Conservation (phyloP, 2,113 vertebrate species). For the Pristiophorus japonicus region DNA sequence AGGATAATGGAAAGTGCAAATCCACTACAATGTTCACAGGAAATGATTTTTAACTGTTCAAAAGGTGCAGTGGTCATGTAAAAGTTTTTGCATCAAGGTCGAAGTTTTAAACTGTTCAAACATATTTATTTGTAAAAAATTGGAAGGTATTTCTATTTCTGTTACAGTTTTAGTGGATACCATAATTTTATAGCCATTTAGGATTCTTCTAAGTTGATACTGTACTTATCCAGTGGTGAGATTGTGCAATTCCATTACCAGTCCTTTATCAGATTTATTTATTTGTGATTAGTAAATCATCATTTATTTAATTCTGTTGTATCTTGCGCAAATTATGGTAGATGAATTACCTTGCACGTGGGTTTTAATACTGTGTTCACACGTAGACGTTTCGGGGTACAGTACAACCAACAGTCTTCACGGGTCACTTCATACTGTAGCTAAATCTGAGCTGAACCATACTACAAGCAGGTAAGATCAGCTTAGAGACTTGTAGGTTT, state of each 20-base stretch:
- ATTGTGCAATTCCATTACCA: neutral
- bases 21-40: neutral
- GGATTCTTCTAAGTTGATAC: neutral
- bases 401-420: conserved; percentile 19
- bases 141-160: neutral
- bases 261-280: neutral
- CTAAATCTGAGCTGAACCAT: conserved; percentile 22
- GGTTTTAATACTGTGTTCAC: conserved; percentile 27
- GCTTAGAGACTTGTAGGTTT: conserved; percentile 5
- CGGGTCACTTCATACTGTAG: conserved; percentile 5
- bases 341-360: neutral
- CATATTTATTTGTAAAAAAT: neutral
- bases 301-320: neutral
- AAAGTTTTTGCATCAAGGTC: neutral
- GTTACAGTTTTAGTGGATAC: neutral
- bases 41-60: neutral
- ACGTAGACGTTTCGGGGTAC: conserved; percentile 7
- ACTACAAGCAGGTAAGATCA: conserved; percentile 1
- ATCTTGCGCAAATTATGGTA: neutral
- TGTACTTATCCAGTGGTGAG: neutral
- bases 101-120: neutral
- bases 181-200: neutral
- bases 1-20: neutral
- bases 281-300: neutral
- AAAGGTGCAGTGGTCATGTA: neutral